A percentile compares a stretch with the other conserved stretches of the same genome.
phyloP scores from a whole-genome alignment of 2,797 vertebrate genomes.

The Spizella passerina region DNA sequence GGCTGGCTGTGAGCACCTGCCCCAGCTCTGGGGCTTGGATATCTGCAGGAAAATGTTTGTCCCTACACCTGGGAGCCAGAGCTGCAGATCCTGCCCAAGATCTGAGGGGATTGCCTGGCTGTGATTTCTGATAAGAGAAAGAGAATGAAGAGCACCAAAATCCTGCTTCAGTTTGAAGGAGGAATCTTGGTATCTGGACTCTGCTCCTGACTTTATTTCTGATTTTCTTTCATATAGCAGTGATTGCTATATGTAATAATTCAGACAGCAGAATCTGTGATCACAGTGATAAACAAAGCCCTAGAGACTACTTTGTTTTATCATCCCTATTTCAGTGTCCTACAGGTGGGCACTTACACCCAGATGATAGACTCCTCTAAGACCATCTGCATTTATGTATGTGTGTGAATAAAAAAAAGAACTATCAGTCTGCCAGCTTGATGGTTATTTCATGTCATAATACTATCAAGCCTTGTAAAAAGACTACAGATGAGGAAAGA shows the following conservation, averaged over 20 bases:
- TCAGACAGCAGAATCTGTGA: background rate
- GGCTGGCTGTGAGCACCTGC: background rate
- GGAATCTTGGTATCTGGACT: background rate
- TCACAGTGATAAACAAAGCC: background rate
- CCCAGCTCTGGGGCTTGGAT: background rate
- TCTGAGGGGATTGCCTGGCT: background rate
- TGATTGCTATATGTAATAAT: background rate
- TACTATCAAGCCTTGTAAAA: background rate
- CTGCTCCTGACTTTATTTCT: background rate
- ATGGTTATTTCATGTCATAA: background rate
- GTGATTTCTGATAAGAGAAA: background rate
- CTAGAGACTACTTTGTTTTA: background rate
- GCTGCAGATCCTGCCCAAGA: background rate
- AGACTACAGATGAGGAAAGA: background rate
- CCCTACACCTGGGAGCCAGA: background rate
- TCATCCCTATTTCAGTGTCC: background rate
- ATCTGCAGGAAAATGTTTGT: too few species aligned
- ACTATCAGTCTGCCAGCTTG: background rate
- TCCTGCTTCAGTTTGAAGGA: background rate
- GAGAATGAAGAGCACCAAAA: background rate
- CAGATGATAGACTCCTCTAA: background rate
- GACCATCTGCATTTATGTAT: background rate
- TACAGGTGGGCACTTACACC: background rate
- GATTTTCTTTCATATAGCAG: background rate
- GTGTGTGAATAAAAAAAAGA: background rate